Evolutionary conservation across 2,888 invertebrate species (phyloP).

Genomic region (Abscondita cerata): DNA sequence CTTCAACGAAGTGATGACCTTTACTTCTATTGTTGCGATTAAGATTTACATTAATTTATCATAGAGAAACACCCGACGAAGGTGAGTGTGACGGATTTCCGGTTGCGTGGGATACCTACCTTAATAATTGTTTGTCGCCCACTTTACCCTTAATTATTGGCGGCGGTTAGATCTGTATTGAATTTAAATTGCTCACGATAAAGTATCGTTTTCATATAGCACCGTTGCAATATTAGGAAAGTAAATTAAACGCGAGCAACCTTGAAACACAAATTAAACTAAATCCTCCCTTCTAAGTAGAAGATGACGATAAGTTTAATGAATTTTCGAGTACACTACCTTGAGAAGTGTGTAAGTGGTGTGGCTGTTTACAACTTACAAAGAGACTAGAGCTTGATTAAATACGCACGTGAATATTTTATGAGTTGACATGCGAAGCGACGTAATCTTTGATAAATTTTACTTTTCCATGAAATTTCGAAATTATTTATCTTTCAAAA

Average conservation of each 20-base stretch:
- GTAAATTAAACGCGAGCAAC: not conserved
- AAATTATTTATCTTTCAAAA: too few relatives aligned
- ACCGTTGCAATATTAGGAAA: not conserved
- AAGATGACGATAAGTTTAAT: too few relatives aligned
- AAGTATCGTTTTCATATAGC: slow-evolving; percentile 4
- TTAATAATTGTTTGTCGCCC: slow-evolving; percentile 6
- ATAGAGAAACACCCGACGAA: slow-evolving; percentile 11
- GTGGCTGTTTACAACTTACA: too few relatives aligned
- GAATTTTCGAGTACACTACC: too few relatives aligned
- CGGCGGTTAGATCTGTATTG: not conserved
- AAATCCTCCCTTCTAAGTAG: too few relatives aligned
- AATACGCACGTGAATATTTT: too few relatives aligned
- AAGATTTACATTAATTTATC: slow-evolving; percentile 19
- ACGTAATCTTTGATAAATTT: too few relatives aligned
- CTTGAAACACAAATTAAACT: too few relatives aligned
- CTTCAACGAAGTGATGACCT: slow-evolving; percentile 18
- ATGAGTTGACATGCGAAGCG: too few relatives aligned
- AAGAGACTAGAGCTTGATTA: too few relatives aligned
- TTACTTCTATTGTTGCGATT: slow-evolving; percentile 17
- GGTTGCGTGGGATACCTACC: slow-evolving; percentile 18
- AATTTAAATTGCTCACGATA: slow-evolving; percentile 3
- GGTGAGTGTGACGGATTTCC: slow-evolving; percentile 19
- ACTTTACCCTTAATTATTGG: slow-evolving; percentile 1
- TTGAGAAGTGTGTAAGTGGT: too few relatives aligned
- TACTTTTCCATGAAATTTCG: too few relatives aligned